Evolutionary conservation across 2,888 invertebrate genomes (phyloP), one percentile per base, ranked within the genome.

Genomic region (Argynnis bischoffii): DNA sequence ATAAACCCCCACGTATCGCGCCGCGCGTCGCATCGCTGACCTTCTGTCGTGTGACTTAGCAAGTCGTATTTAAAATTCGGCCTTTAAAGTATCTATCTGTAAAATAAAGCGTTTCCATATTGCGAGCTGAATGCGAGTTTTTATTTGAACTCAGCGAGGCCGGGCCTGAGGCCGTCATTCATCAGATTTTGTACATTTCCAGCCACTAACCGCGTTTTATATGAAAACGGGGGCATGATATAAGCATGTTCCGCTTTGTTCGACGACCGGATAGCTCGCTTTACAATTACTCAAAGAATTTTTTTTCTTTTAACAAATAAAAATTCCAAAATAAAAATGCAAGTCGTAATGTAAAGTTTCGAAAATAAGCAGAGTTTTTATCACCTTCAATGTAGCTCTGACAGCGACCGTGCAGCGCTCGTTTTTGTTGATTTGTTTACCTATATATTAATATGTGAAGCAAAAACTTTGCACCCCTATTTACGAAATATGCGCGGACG

Each of bases 111-210:
- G 48, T 59, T n/a, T 48, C 26, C 26, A 59, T 59, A 59, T 48
- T 48, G 26, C n/a, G 16, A 4, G 55, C 16, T 26, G 48, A 59
- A 59, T 57, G 56, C 21, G 41, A 56, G 56, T 47, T 57, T 41
- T 47, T 47, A 31, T 16, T n/a, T 13, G 15, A 48, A 35, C 16
- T 48, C 50, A 31, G 48, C 50, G 31, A 26, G 31, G 41, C 56
- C 46, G 51, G 57, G 46, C 51, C 35, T 21, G 59, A 31, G 55
- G 31, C 60, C 64, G 64, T 60, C 60, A 50, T 66, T 66, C 60
- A 66, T 60, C 66, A 60, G 55, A 53, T 46, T 41, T 65, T 65
- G 65, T 66, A 60, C 60, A 60, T 55, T 66, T 48, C 54, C 60
- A 66, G 60, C 66, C 60, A 66, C 60, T 66, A 54, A 60, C 66